Evolutionary conservation across 2,888 invertebrate genomes (phyloP).

Genomic region (Netelia virgata): DNA sequence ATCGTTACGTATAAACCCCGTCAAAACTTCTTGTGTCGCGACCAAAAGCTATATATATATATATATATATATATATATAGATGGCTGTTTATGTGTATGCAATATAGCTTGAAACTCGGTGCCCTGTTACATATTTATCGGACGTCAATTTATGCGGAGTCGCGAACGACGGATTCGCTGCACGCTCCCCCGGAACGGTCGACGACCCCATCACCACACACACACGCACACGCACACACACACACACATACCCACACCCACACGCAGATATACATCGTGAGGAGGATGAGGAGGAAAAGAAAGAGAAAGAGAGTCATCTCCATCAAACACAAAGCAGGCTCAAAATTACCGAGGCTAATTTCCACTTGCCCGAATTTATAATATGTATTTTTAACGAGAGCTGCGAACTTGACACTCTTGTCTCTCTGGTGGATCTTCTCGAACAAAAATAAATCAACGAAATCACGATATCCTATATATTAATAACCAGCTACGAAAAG

Average conservation of each 20-base stretch:
- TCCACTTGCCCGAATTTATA: slow-evolving; percentile 56
- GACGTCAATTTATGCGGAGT: slow-evolving; percentile 65
- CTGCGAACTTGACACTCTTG: slow-evolving; percentile 42
- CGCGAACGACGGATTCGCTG: slow-evolving; percentile 60
- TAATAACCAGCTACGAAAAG: no score
- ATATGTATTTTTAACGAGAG: slow-evolving; percentile 33
- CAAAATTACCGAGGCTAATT: slow-evolving; percentile 51
- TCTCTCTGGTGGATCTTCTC: background rate
- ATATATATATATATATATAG: background rate
- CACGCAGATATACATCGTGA: slow-evolving; percentile 54
- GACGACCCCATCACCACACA: slow-evolving; percentile 59
- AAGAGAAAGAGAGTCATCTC: slow-evolving; percentile 33
- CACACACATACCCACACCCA: slow-evolving; percentile 65
- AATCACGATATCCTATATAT: background rate
- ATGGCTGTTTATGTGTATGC: background rate
- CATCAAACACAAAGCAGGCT: slow-evolving; percentile 60
- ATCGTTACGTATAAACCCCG: slow-evolving; percentile 40
- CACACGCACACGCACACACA: slow-evolving; percentile 67
- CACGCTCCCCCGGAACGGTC: slow-evolving; percentile 58
- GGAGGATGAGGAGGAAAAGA: background rate
- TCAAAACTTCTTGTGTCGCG: slow-evolving; percentile 58
- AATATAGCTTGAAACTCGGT: slow-evolving; percentile 24
- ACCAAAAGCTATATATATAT: slow-evolving; percentile 2
- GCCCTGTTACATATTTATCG: slow-evolving; percentile 69
- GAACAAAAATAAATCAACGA: background rate